phyloP scores from a whole-genome alignment of 2,797 vertebrate genomes.

The Lithobates sylvaticus region DNA sequence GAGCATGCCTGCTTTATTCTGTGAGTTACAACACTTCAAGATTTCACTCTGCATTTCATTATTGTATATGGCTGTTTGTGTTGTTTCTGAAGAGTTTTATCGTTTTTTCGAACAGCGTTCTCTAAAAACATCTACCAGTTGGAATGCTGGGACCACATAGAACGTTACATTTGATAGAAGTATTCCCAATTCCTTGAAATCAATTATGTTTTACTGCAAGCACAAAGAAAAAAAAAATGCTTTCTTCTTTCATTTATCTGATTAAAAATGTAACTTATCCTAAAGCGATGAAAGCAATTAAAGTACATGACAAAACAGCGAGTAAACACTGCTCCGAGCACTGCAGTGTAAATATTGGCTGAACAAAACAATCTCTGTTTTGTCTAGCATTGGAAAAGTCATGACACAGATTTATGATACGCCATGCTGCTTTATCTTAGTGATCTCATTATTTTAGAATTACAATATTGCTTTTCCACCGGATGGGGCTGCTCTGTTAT shows the following conservation, averaged over 20 bases:
- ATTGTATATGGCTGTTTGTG: no score
- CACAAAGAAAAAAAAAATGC: neutral
- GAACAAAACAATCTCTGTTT: slow-evolving; percentile 4
- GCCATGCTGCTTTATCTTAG: neutral
- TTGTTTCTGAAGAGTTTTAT: neutral
- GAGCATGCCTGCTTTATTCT: no score
- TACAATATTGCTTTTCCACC: neutral
- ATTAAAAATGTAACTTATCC: slow-evolving; percentile 37
- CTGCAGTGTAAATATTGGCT: neutral
- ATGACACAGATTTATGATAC: slow-evolving; percentile 1
- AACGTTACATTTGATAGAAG: neutral
- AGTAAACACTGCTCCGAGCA: slow-evolving; percentile 23
- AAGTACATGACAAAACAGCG: neutral
- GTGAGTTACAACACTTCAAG: no score
- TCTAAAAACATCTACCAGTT: neutral
- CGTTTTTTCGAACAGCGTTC: neutral
- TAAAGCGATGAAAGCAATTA: slow-evolving; percentile 43
- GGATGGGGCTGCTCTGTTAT: neutral
- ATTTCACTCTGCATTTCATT: no score
- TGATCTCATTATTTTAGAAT: neutral
- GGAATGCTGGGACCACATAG: neutral
- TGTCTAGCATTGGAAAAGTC: neutral
- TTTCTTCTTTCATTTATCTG: slow-evolving; percentile 2
- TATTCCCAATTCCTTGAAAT: neutral
- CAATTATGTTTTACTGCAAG: slow-evolving; percentile 1